Conservation (phyloP, 2,888 invertebrate genomes). For the Melangyna quadrimaculata region DNA sequence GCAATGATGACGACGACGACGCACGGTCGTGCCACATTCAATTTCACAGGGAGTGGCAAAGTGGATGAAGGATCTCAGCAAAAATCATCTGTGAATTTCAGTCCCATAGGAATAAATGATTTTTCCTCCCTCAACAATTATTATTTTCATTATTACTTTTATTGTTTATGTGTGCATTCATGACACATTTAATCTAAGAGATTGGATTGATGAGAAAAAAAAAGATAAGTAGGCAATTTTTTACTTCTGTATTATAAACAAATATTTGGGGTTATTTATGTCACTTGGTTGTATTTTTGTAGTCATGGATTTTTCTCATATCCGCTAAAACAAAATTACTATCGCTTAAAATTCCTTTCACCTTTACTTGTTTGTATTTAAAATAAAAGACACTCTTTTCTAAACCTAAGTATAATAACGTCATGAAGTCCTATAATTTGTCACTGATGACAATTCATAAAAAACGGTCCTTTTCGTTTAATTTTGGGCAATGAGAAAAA, state of each 20-base stretch:
- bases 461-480: neutral
- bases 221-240: constrained; percentile 1
- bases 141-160: constrained; percentile 59
- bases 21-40: constrained; percentile 12
- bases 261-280: constrained; percentile 14
- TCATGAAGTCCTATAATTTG: neutral
- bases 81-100: constrained; percentile 63
- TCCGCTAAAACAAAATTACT: too few relatives aligned
- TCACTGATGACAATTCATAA: neutral
- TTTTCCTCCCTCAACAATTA: constrained; percentile 53
- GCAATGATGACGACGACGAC: neutral
- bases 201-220: constrained; percentile 24
- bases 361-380: too few relatives aligned
- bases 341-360: too few relatives aligned
- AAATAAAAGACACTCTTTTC: too few relatives aligned
- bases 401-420: neutral
- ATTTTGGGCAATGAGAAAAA: neutral
- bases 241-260: neutral
- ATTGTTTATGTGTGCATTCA: constrained; percentile 54
- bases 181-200: constrained; percentile 17
- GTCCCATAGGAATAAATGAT: constrained; percentile 56
- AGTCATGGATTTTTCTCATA: too few relatives aligned
- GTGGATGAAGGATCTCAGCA: constrained; percentile 60
- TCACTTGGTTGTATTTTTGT: neutral
- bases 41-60: constrained; percentile 43